Evolutionary conservation across 2,113 vertebrate genomes (phyloP), one percentile per base, ranked within the genome.

Genomic region (Indicator maculatus): DNA sequence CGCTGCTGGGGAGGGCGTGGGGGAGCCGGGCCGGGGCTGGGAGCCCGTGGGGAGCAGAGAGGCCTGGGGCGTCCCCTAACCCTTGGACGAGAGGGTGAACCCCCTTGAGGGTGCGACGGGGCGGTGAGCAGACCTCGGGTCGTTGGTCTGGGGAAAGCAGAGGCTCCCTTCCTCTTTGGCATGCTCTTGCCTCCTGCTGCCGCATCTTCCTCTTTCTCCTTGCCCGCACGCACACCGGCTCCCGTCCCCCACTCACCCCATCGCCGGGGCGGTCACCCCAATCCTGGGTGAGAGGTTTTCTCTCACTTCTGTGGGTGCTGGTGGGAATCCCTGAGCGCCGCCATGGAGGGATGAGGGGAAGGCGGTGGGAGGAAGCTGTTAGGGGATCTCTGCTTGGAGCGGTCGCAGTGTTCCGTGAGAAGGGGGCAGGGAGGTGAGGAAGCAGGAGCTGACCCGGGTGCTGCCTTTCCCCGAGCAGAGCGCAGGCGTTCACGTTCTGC

Each of bases 401-500:
- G 45, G 36, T 3, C 9, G 0, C 4, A 9, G 31, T 2, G 1
- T 19, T 5, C 31, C 19, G 9, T 1, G 76, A 26, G n/a, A 23
- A 45, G 63, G 0, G 12, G 31, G 50, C 18, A 44, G 66, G 31
- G 52, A 12, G 0, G 2, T 3, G 8, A 21, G 17, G 50, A 27
- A 30, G 71, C 11, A 1, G 73, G 3, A 41, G 31, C n/a, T 72
- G 12, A 59, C 36, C 8, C 3, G 11, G 12, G 27, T 2, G 2
- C n/a, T 28, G 52, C 28, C 10, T n/a, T 83, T 55, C 52, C 11
- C 30, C 1, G 5, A 33, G 70, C 95, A 99, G 99, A 99, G 85
- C 98, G 99, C 39, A 97, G 99, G 60, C 98, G 99, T 28, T 99
- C 99, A 6, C 98, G 99, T 33, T 99, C 99, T 6, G 39, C 97